Evolutionary conservation across 2,797 vertebrate genomes (phyloP), one percentile per base, ranked within the genome.

Genomic region (Otolemur crassicaudatus): DNA sequence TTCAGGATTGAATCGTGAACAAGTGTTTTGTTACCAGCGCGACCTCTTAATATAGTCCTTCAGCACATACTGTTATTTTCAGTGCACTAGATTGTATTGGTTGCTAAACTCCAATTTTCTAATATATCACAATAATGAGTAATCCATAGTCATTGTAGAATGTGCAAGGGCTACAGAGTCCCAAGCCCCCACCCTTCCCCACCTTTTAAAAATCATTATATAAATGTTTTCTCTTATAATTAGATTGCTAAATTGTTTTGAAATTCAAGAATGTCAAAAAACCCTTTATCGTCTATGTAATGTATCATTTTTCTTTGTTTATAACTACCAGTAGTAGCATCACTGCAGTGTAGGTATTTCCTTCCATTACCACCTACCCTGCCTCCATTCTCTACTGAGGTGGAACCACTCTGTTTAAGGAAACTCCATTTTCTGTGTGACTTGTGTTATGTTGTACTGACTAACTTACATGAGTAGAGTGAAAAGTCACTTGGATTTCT

Each of bases 401-500:
- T 90, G 27, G 40, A 87, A 56, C 86, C 77, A 73, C 43, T 95
- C 2, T 61, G 58, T 72, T 90, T 86, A 92, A 91, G 92, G 89
- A 94, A 95, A 89, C 87, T 92, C 75, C 49, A 49, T 88, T 97
- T 93, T 76, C 73, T 92, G 0, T 79, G 46, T 87, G 76, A 94
- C 56, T 95, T 91, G 53, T 89, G 29, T 89, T 94, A 67, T 70
- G 46, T 83, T 94, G 84, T 95, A 16, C n/a, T 60, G 75, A 56
- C 72, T 89, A 56, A 97, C 95, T 87, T 97, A 73, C 16, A 96
- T 37, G 73, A 89, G 75, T 73, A 56, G 65, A 94, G 58, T 95
- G 91, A 97, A 93, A 91, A 97, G 46, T 88, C 91, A 87, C 67
- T 96, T 94, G 94, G 80, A 88, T 94, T 90, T 58, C 60, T 87